These are phyloP conservation scores for Microplitis mediator DNA, from an alignment of 1,140 invertebrate genomes.

Conservation along the genomic window DNA sequence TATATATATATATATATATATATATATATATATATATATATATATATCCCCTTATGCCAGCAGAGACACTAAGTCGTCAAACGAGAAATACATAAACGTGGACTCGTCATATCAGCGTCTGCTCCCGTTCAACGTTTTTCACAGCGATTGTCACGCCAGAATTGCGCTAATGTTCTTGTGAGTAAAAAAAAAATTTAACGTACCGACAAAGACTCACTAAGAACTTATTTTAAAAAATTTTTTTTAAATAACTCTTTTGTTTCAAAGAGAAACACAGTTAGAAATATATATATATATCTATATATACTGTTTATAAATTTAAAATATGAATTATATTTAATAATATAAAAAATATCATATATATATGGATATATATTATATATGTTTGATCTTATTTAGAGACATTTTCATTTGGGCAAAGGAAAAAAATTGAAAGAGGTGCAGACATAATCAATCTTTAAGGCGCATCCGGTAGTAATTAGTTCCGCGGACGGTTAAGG, in stretches of 20 bases:
- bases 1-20: background rate
- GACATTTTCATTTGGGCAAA: background rate
- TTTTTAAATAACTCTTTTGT: background rate
- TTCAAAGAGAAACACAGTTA: background rate
- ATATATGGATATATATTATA: too few relatives aligned
- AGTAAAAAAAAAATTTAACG: conserved; percentile 5
- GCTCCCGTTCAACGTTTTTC: conserved; percentile 37
- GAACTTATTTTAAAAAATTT: background rate
- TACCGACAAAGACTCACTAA: background rate
- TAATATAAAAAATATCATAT: too few relatives aligned
- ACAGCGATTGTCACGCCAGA: conserved; percentile 37
- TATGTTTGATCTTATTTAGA: background rate
- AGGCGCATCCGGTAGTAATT: conserved; percentile 30
- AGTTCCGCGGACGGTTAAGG: conserved; percentile 31
- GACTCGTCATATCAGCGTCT: conserved; percentile 34
- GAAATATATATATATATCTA: too few relatives aligned
- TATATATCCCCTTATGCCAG: conserved; percentile 1
- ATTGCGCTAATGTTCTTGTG: conserved; percentile 25
- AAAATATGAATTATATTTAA: too few relatives aligned
- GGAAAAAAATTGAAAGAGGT: conserved; percentile 8
- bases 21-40: too few relatives aligned
- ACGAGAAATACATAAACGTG: conserved; percentile 40
- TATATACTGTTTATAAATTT: too few relatives aligned
- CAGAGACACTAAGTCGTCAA: conserved; percentile 41
- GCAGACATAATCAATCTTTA: conserved; percentile 29